phyloP scores from a whole-genome alignment of 1,140 invertebrate species.

The Asbolus verrucosus region DNA sequence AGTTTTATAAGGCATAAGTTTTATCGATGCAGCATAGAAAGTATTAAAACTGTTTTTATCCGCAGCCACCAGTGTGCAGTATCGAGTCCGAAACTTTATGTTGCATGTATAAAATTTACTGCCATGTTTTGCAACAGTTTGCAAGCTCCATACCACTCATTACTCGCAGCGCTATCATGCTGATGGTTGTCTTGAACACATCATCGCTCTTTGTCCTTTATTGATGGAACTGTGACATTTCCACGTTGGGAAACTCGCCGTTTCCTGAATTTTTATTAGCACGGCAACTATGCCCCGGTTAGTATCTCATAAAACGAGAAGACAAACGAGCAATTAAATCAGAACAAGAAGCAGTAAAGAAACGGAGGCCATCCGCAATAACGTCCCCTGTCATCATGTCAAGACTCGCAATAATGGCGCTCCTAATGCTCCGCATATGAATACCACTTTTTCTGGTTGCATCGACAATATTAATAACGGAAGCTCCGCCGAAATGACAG shows the following conservation, averaged over 20 bases:
- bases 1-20: conserved; percentile 35
- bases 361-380: conserved; percentile 47
- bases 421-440: conserved; percentile 50
- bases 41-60: conserved; percentile 37
- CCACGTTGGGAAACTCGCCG: conserved; percentile 18
- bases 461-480: conserved; percentile 50
- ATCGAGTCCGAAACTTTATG: conserved; percentile 20
- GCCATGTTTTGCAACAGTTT: not conserved
- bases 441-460: conserved; percentile 49
- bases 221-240: conserved; percentile 32
- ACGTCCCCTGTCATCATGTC: conserved; percentile 47
- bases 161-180: no score
- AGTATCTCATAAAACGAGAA: conserved; percentile 50
- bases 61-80: conserved; percentile 19
- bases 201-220: conserved; percentile 15
- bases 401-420: conserved; percentile 28
- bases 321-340: conserved; percentile 57
- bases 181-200: no score
- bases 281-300: conserved; percentile 27
- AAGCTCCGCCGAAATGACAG: conserved; percentile 47
- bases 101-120: conserved; percentile 31
- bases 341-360: conserved; percentile 49
- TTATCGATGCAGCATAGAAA: conserved; percentile 32
- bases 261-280: conserved; percentile 49
- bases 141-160: no score